A percentile compares a stretch with the other conserved stretches of the same genome.
Conservation (phyloP, 2,113 vertebrate species). For the Paralichthys olivaceus region DNA sequence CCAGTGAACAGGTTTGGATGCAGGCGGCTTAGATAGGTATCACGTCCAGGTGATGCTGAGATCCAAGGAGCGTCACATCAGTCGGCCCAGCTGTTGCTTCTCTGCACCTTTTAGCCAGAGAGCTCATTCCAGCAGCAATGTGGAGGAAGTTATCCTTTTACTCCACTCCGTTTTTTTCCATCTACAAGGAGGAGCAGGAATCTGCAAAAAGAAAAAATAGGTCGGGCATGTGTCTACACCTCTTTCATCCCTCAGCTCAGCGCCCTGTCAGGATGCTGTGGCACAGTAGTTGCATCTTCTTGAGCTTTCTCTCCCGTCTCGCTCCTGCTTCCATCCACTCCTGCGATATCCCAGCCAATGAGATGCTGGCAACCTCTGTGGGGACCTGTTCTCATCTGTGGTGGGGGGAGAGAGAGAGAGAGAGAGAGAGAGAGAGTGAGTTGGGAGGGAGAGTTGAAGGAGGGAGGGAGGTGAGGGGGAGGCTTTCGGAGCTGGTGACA, state of each 20-base stretch:
- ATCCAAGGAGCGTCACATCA: conserved; percentile 40
- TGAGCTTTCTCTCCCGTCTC: conserved; percentile 51
- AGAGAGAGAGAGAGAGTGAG: not conserved
- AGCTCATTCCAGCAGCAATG: conserved; percentile 20
- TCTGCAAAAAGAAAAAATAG: conserved; percentile 14
- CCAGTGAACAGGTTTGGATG: conserved; percentile 32
- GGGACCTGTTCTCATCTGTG: conserved; percentile 72
- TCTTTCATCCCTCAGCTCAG: conserved; percentile 50
- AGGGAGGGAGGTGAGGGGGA: conserved; percentile 33
- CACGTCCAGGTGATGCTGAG: conserved; percentile 48
- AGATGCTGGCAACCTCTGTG: conserved; percentile 69
- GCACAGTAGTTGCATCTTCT: conserved; percentile 75
- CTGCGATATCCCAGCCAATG: conserved; percentile 70
- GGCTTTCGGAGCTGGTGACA: conserved; percentile 71
- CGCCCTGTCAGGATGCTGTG: conserved; percentile 65
- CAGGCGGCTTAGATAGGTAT: conserved; percentile 1
- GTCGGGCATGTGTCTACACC: conserved; percentile 20
- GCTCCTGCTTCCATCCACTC: conserved; percentile 62
- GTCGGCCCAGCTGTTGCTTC: conserved; percentile 52
- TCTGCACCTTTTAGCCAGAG: conserved; percentile 24
- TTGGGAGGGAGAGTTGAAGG: not conserved
- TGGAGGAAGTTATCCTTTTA: conserved; percentile 56
- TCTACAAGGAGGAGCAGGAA: conserved; percentile 13
- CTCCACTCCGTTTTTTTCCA: conserved; percentile 27
- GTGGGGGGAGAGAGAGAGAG: conserved; percentile 42